A percentile compares a stretch with the other conserved stretches of the same genome.
phyloP scores from a whole-genome alignment of 1,140 invertebrate genomes.

The Drosophila arawakana region DNA sequence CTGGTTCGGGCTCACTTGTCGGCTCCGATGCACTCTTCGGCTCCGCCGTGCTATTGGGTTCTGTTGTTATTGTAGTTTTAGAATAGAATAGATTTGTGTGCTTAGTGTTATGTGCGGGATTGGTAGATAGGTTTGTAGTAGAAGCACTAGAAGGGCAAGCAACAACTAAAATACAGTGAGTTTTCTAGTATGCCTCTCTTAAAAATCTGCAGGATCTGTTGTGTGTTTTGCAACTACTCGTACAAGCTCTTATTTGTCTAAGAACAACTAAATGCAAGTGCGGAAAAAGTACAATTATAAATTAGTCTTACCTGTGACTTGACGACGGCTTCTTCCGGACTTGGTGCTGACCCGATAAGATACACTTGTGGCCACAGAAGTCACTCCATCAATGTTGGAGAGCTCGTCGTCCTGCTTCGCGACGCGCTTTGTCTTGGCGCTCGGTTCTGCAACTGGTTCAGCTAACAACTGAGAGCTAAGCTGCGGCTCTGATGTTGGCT shows the following conservation, averaged over 20 bases:
- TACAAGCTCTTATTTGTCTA: slow-evolving; percentile 13
- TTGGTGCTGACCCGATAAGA: slow-evolving; percentile 89
- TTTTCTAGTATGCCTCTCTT: slow-evolving; percentile 28
- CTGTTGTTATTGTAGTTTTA: slow-evolving; percentile 42
- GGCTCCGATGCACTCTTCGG: slow-evolving; percentile 26
- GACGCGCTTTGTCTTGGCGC: slow-evolving; percentile 85
- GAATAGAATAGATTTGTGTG: slow-evolving; percentile 55
- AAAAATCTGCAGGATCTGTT: slow-evolving; percentile 35
- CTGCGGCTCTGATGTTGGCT: slow-evolving; percentile 68
- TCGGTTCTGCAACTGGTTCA: slow-evolving; percentile 77
- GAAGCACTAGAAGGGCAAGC: slow-evolving; percentile 41
- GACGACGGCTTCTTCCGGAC: slow-evolving; percentile 77
- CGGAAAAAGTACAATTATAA: slow-evolving; percentile 2
- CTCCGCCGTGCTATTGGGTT: slow-evolving; percentile 65
- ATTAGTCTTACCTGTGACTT: slow-evolving; percentile 65
- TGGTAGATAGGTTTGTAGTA: slow-evolving; percentile 36
- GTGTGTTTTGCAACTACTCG: slow-evolving; percentile 43
- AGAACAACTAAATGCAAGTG: slow-evolving; percentile 25
- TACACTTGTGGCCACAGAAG: slow-evolving; percentile 89
- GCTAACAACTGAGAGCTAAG: slow-evolving; percentile 76
- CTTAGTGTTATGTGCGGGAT: slow-evolving; percentile 54
- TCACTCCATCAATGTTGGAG: slow-evolving; percentile 86
- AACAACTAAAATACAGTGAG: slow-evolving; percentile 24
- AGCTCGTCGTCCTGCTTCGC: slow-evolving; percentile 84
- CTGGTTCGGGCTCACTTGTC: slow-evolving; percentile 46